Conservation (phyloP, 2,113 vertebrate species). For the Todiramphus chloris region DNA sequence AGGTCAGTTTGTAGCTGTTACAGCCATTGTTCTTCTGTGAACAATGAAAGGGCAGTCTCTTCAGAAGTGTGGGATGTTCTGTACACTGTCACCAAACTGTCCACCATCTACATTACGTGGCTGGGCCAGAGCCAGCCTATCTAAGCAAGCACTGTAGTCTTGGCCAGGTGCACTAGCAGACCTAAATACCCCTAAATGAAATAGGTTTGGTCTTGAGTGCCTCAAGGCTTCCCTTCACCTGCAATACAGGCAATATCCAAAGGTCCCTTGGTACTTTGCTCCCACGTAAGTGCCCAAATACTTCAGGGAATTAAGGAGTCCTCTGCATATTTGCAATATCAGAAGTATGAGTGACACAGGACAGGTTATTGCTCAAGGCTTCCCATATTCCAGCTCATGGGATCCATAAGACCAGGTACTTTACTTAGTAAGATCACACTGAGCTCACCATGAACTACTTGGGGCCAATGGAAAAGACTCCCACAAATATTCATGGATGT, state of each 20-base stretch:
- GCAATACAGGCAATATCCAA: background rate
- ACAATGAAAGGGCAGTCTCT: background rate
- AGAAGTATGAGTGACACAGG: background rate
- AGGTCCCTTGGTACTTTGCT: background rate
- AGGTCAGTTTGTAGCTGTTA: background rate
- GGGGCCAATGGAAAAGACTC: background rate
- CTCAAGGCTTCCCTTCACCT: background rate
- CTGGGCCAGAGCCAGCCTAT: background rate
- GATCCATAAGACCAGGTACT: background rate
- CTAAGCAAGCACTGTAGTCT: background rate
- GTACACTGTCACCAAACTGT: background rate
- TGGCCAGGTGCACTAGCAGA: background rate
- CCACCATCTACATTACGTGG: background rate
- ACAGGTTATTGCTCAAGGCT: background rate
- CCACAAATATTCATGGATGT: background rate
- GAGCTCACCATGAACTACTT: background rate
- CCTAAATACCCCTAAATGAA: background rate
- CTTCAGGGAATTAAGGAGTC: background rate
- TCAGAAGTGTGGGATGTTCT: background rate
- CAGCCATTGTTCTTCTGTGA: background rate
- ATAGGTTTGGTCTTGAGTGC: background rate
- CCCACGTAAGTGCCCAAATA: background rate
- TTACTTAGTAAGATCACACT: background rate
- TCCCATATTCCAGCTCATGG: fast-evolving
- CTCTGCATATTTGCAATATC: background rate